Percentiles rank a stretch among this genome's conserved stretches.
These are phyloP conservation scores for Pachycephala philippinensis DNA, from an alignment of 2,113 vertebrate genomes.

Conservation along the genomic window DNA sequence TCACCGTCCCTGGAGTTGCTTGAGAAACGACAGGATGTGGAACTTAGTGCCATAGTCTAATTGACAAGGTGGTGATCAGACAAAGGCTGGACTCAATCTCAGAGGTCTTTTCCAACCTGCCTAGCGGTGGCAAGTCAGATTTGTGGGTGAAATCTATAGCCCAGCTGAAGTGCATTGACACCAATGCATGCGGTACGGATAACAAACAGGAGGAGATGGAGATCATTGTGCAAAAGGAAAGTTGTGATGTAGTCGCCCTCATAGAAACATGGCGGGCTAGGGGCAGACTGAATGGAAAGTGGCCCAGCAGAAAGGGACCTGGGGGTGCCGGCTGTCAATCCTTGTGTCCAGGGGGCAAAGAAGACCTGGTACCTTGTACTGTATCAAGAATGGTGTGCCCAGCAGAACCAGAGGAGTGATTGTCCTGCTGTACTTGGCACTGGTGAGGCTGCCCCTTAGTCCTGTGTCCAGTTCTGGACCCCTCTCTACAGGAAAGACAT, in stretches of 20 bases:
- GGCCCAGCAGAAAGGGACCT: neutral
- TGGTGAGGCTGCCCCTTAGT: neutral
- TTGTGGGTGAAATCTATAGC: neutral
- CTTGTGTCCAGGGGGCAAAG: neutral
- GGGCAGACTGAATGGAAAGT: neutral
- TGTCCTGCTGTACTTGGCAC: rapidly evolving
- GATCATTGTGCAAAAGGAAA: neutral
- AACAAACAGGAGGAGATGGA: neutral
- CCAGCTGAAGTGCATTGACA: neutral
- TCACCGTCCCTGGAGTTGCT: too few relatives aligned
- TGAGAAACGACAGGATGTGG: too few relatives aligned
- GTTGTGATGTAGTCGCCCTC: neutral
- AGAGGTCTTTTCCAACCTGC: too few relatives aligned
- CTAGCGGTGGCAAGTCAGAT: too few relatives aligned
- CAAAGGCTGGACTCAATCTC: too few relatives aligned
- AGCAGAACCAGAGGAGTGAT: neutral
- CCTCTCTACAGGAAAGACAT: too few relatives aligned
- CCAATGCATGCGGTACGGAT: neutral
- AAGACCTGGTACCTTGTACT: neutral
- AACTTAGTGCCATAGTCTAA: too few relatives aligned
- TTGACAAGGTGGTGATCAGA: too few relatives aligned
- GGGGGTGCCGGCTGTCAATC: too few relatives aligned
- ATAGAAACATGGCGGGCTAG: neutral
- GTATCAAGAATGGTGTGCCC: neutral
- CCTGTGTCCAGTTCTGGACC: neutral